Evolutionary conservation across 2,113 vertebrate genomes (phyloP).

Genomic region (Orientallactaga bullata): DNA sequence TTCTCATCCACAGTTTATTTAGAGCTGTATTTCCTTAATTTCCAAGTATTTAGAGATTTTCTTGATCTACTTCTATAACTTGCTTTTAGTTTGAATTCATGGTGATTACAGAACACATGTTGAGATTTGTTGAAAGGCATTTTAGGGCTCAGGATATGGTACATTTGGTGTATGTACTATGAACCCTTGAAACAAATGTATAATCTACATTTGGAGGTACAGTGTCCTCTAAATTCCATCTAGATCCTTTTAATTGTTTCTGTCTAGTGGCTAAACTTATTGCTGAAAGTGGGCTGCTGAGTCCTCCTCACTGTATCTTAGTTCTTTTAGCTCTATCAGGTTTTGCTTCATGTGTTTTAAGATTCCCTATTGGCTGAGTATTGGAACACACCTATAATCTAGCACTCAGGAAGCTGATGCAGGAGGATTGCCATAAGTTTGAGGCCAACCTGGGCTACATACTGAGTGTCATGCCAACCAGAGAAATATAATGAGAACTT

Average conservation of each 20-base stretch:
- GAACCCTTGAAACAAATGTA: not conserved
- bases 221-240: not conserved
- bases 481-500: not conserved
- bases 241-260: not conserved
- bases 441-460: not conserved
- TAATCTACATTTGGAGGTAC: not conserved
- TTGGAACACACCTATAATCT: not conserved
- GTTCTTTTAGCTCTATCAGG: conserved; percentile 14
- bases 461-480: not conserved
- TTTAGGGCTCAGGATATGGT: conserved; percentile 23
- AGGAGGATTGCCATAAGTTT: not conserved
- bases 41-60: conserved; percentile 36
- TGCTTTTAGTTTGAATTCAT: not conserved
- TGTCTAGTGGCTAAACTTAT: not conserved
- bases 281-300: not conserved
- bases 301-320: not conserved
- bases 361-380: not conserved
- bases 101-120: conserved; percentile 8
- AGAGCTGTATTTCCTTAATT: conserved; percentile 5
- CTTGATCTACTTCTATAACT: conserved; percentile 14
- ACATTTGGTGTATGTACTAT: conserved; percentile 19
- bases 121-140: conserved; percentile 23
- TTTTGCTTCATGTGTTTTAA: conserved; percentile 9
- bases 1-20: too few species aligned
- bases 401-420: not conserved